phyloP scores from a whole-genome alignment of 1,140 invertebrate genomes.

The Dysdera silvatica region DNA sequence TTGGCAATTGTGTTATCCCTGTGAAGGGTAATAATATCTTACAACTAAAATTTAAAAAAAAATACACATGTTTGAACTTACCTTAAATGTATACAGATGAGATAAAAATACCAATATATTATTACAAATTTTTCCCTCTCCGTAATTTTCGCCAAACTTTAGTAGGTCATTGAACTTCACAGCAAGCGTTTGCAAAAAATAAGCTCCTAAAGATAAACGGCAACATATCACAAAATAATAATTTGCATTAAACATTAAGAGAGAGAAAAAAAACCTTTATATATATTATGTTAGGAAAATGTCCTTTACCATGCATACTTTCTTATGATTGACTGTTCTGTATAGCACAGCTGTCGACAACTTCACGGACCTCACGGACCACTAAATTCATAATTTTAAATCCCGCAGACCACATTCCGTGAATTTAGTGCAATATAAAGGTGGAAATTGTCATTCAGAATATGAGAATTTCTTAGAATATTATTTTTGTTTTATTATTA shows the following conservation, averaged over 20 bases:
- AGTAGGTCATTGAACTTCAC: constrained; percentile 58
- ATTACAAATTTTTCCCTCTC: constrained; percentile 74
- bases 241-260: neutral
- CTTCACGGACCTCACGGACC: too few species aligned
- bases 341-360: too few species aligned
- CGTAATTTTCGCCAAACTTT: constrained; percentile 44
- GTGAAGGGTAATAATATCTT: too few species aligned
- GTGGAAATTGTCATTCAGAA: too few species aligned
- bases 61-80: constrained; percentile 40
- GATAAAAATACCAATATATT: constrained; percentile 71
- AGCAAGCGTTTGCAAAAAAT: constrained; percentile 62
- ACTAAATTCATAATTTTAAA: too few species aligned
- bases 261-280: neutral
- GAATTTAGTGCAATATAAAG: too few species aligned
- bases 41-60: constrained; percentile 4
- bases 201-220: constrained; percentile 55
- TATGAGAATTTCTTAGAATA: too few species aligned
- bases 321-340: too few species aligned
- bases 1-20: too few species aligned
- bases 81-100: constrained; percentile 85
- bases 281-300: neutral
- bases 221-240: neutral
- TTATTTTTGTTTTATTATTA: too few species aligned
- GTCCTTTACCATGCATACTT: too few species aligned
- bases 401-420: too few species aligned